Base-by-base conservation (phyloP, 2,113 vertebrate species). In the Sinocyclocheilus grahami region DNA sequence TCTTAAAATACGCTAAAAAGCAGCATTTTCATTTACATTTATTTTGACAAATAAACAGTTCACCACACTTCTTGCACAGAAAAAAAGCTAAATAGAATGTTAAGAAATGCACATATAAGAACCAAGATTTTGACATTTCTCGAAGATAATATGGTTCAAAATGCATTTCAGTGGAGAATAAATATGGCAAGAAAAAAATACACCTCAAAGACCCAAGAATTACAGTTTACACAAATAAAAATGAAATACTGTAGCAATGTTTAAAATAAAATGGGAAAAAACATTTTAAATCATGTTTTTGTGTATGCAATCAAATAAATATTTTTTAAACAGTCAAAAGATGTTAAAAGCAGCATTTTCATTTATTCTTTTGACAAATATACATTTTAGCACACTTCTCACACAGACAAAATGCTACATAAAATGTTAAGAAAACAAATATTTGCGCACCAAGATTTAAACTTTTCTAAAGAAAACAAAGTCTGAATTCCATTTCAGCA, bases 21-120 rank as follows among this genome's bases (percentile, higher is more conserved):
- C 0, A 71, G 6, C 3, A 69, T 69, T 69, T 69, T 33, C 0
- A 1, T 11, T 84, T 77, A 87, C 39, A 80, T 62, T 39, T 22
- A 18, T 65, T 60, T 86, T 87, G 89, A 90, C 82, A 91, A 89
- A 92, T 85, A 63, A 85, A 90, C 84, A 91, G 72, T 92, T 87
- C 88, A 85, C 87, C 67, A 69, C 89, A 90, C 69, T 86, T 90
- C 90, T 90, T 46, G 75, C 75, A 51, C 22, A 51, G 39, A 46
- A 14, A 30, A 77, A 77, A 63, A 27, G 1, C 11, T 39, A 42
- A 88, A 91, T 85, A 89, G 88, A 67, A 30, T 37, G 18, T 20
- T 71, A 9, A 33, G 27, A 14, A 37, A 30, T 14, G 8, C 30
- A 69, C 18, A 9, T 33, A 33, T 8, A 69, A 33, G 65, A 30